Evolutionary conservation across 2,888 invertebrate genomes (phyloP), one percentile per base, ranked within the genome.

Genomic region (Trissonchulus latispiculum): DNA sequence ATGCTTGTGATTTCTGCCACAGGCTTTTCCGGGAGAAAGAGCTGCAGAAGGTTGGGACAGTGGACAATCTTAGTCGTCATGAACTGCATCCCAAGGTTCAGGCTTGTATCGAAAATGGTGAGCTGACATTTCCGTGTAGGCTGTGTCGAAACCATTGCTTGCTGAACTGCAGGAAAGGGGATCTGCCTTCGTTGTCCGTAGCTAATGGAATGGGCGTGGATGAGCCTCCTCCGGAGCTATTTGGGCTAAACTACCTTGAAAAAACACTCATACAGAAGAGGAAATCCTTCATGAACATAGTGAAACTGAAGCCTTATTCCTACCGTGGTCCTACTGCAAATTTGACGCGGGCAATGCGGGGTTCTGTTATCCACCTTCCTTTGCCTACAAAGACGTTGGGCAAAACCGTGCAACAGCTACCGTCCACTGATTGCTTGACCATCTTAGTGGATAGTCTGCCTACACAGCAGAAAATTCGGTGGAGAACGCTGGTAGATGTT

Each of bases 391-490:
- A 48, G 23, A 48, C 48, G 23, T 8, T 23, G 23, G 8, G 23
- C 8, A 8, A 48, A 23, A 48, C 48, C 48, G 23, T 48, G 23
- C 8, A 48, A 8, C 48, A 48, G 48, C 48, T 48, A 15, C 48
- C 48, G 8, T 48, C 8, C 48, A 23, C 23, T 15, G 23, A 23
- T 8, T 15, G 23, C 48, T 15, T 48, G 48, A 48, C 48, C 48
- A 64, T 64, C 8, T 64, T 64, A 28, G 66, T 64, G 8, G 66
- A 64, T n/a, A 32, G 32, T 29, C 8, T 64, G 66, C 66, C 66
- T 15, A 64, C 66, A 18, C 8, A 64, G 18, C 31, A 64, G 35
- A 64, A 33, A n/a, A n/a, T 32, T 32, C 8, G 8, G 8, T 64
- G 66, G 66, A 8, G 66, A 18, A 32, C 8, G 8, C 66, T 64